phyloP scores from a whole-genome alignment of 2,888 invertebrate genomes.

The Hemithea aestivaria region DNA sequence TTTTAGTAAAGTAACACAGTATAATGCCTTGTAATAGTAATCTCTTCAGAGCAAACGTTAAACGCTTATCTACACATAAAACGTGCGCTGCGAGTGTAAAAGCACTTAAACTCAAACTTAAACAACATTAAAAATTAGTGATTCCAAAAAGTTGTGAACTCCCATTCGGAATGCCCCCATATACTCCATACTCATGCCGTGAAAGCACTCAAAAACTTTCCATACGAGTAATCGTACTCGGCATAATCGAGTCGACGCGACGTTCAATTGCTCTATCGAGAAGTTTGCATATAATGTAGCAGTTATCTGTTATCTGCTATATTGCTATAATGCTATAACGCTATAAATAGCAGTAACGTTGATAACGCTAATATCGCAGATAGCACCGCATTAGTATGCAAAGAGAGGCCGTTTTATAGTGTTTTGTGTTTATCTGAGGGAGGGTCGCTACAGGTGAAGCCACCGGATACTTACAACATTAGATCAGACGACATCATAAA shows the following conservation, averaged over 20 bases:
- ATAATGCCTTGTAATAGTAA: too few species aligned
- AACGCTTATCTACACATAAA: too few species aligned
- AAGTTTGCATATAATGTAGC: conserved; percentile 11
- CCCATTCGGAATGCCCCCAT: conserved; percentile 6
- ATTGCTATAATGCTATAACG: too few species aligned
- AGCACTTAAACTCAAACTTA: too few species aligned
- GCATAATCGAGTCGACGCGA: conserved; percentile 5
- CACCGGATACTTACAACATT: too few species aligned
- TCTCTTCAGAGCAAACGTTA: too few species aligned
- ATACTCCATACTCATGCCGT: conserved; percentile 1
- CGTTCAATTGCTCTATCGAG: conserved; percentile 15
- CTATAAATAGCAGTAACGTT: conserved; percentile 8
- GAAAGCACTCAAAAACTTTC: conserved; percentile 16
- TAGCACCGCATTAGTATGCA: conserved; percentile 14
- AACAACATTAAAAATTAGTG: background rate
- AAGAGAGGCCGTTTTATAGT: conserved; percentile 5
- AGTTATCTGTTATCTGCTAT: conserved; percentile 9
- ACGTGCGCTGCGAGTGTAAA: too few species aligned
- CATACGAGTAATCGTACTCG: conserved; percentile 4
- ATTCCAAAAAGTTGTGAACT: conserved; percentile 6
- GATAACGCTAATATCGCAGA: conserved; percentile 11
- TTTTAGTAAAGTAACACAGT: too few species aligned
- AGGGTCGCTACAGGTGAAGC: too few species aligned
- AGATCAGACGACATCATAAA: too few species aligned
- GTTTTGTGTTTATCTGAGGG: conserved; percentile 14